Evolutionary conservation across 2,888 invertebrate species (phyloP), one percentile per base, ranked within the genome.

Genomic region (Amorpha juglandis): DNA sequence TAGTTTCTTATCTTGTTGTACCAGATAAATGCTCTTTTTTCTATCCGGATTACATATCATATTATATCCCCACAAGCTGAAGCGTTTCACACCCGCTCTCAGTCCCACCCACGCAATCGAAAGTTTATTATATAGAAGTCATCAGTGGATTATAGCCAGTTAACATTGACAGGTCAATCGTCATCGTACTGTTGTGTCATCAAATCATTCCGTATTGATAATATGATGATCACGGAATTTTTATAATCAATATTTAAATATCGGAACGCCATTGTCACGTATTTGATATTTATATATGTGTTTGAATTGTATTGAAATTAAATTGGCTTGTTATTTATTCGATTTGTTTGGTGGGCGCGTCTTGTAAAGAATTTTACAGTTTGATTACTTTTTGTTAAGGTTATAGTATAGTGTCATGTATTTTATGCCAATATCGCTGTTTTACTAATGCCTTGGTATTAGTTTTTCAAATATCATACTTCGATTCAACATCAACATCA

Each of bases 241-340:
- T 38, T 38, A 16, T 35, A 58, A 58, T 58, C 53, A 58, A 58
- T 42, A 42, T 58, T 58, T 58, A 58, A 42, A n/a, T 53, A n/a
- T 53, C 8, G 0, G n/a, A 14, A 6, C 14, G n/a, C n/a, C 6
- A 0, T 53, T 33, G 52, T 14, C 8, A 52, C 11, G 6, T 52
- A 27, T 58, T 16, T 19, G 11, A 12, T 38, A 35, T 55, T 16
- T 19, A 12, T 12, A 16, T 38, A 12, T 9, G 12, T 19, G 6
- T 58, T 58, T 11, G 42, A 42, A 12, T 8, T 16, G 21, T 16
- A 27, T 16, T 55, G 27, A 27, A 7, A 42, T 35, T 55, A 12
- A 19, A 58, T 58, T 58, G 38, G 38, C 19, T 58, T 58, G 9
- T 14, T 47, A 47, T 47, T 47, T 48, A 48, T 48, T 16, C 16